Evolutionary conservation across 2,888 invertebrate species (phyloP), one percentile per base, ranked within the genome.

Genomic region (Deroplatys truncata): DNA sequence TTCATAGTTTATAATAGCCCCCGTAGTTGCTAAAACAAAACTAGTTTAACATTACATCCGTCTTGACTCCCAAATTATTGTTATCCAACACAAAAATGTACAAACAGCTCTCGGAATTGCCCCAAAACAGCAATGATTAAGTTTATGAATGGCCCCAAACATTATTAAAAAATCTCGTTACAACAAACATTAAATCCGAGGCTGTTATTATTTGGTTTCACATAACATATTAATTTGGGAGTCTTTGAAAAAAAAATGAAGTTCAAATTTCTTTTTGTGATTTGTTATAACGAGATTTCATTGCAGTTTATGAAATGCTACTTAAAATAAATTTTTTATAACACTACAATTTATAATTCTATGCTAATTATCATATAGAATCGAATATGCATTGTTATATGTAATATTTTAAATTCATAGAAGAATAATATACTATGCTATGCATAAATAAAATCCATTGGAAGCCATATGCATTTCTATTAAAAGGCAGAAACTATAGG

Each of bases 221-320:
- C 43, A 29, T 31, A 56, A 88, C 20, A 90, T 72, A 83, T n/a
- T 29, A 84, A 85, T 88, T 90, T 90, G 88, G 90, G 90, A 90
- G 90, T 86, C 88, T 56, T 31, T n/a, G 10, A 43, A 28, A 43
- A 35, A 43, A 43, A 43, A 13, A 31, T 31, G 3, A 31, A 43
- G 43, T 43, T 10, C 1, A 43, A 43, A 1, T 82, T 56, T 84
- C n/a, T 88, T 85, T 86, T 35, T 56, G 85, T 35, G 28, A 90
- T 89, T 89, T 93, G 93, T 94, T 94, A 94, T 95, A 96, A 96
- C 95, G 95, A 96, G 96, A 95, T 95, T 95, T 94, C 94, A 94
- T 95, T 95, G 95, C 94, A 94, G 94, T 88, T 35, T 90, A 72
- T 88, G 84, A 86, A 89, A 72, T 72, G 43, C 43, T 13, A 91